Evolutionary conservation across 2,888 invertebrate species (phyloP), one percentile per base, ranked within the genome.

Genomic region (Trisateles emortualis): DNA sequence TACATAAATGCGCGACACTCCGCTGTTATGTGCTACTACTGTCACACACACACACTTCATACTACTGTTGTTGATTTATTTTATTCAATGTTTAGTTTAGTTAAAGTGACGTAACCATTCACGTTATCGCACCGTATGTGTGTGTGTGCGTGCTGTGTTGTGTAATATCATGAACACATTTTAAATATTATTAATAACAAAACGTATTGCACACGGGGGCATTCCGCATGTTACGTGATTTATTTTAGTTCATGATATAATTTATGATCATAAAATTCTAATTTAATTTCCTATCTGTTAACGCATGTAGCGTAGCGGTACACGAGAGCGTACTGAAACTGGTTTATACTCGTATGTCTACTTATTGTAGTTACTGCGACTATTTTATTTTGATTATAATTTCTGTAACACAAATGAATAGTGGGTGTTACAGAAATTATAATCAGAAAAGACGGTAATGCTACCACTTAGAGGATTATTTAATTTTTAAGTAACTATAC

Each of bases 11-110:
- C 52, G 54, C 48, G 55, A 52, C 57, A 40, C 45, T 52, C 48
- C 47, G 42, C 47, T 26, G 50, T 52, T 46, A 14, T 33, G 6
- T 49, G 48, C 55, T 62, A 62, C 52, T 14, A 5, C 26, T 62
- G 67, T 67, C 63, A 66, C 67, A 70, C n/a, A n/a, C n/a, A n/a
- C 52, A 59, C 56, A 67, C 63, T 67, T 66, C 51, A 51, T 13
- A 38, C 59, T 53, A 54, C 63, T 45, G 38, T 52, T 52, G 55
- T 66, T 70, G 63, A 66, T 67, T 53, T 66, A 67, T 67, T 69
- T 66, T 56, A 59, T 63, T 70, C 53, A 51, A 48, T 66, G 58
- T 36, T 46, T 45, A 29, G 19, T 33, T 19, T n/a, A n/a, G n/a
- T n/a, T n/a, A n/a, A n/a, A 17, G 9, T 38, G 30, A 36, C 35